Conservation (phyloP, 2,113 vertebrate species). For the Dromiciops gliroides region DNA sequence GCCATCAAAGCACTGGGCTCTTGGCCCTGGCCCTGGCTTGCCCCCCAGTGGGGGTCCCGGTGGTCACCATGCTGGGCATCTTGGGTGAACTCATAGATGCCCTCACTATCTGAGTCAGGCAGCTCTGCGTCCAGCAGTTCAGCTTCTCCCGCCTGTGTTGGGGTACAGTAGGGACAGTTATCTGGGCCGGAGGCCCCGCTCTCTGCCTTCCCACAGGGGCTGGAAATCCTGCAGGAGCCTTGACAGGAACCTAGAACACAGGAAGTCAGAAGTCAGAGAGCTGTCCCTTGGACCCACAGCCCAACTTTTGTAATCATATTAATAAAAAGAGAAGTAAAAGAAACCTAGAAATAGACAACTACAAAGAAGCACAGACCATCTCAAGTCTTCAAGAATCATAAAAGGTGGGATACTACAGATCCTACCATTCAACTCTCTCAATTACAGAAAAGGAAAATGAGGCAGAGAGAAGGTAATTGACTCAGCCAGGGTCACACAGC, state of each 20-base stretch:
- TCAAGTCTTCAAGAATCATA: background rate
- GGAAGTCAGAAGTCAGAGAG: constrained; percentile 52
- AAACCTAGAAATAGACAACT: background rate
- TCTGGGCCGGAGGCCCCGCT: constrained; percentile 87
- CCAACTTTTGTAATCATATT: background rate
- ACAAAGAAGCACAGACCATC: background rate
- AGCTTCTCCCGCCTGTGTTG: constrained; percentile 82
- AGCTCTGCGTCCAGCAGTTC: constrained; percentile 88
- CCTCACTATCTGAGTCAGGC: constrained; percentile 93
- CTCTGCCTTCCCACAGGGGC: constrained; percentile 90
- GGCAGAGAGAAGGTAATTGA: background rate
- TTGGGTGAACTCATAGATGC: constrained; percentile 94
- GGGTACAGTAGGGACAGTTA: constrained; percentile 93
- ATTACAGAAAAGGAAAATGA: background rate
- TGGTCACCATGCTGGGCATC: constrained; percentile 90
- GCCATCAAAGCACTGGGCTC: constrained; percentile 82
- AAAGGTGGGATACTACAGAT: background rate
- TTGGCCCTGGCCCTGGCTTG: constrained; percentile 21
- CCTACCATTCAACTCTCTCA: background rate
- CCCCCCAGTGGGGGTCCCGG: constrained; percentile 70
- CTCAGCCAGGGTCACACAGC: background rate
- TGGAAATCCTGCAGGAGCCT: constrained; percentile 86
- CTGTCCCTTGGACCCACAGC: background rate
- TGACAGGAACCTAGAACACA: constrained; percentile 85
- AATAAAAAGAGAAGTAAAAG: background rate